Conservation (phyloP, 2,888 invertebrate species). For the Aporophyla nigra region DNA sequence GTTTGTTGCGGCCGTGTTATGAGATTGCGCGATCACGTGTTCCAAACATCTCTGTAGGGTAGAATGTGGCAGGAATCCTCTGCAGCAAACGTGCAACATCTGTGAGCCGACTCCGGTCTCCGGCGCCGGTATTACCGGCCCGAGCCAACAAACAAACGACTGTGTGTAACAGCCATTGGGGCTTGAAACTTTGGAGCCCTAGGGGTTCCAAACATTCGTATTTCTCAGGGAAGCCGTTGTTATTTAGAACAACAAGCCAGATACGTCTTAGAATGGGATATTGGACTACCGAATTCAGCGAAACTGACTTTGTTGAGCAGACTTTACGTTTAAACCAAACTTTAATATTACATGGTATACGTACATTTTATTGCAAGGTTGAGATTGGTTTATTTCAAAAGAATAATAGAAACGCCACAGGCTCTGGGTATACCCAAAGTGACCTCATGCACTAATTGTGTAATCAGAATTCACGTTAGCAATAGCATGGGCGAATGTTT, state of each 20-base stretch:
- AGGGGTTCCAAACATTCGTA: conserved; percentile 60
- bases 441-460: conserved; percentile 1
- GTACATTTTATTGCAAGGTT: conserved; percentile 13
- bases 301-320: conserved; percentile 39
- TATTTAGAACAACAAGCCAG: conserved; percentile 61
- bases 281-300: conserved; percentile 46
- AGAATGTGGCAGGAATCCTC: conserved; percentile 40
- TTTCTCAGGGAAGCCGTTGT: conserved; percentile 61
- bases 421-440: neutral
- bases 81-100: conserved; percentile 65
- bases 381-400: conserved; percentile 30
- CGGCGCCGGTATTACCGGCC: conserved; percentile 54
- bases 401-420: conserved; percentile 7
- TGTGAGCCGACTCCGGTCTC: conserved; percentile 57
- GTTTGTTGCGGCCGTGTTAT: conserved; percentile 59
- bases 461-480: neutral
- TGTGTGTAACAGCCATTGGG: conserved; percentile 62
- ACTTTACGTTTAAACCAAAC: conserved; percentile 33
- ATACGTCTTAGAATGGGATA: conserved; percentile 52
- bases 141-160: conserved; percentile 63
- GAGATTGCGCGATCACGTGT: conserved; percentile 61
- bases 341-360: conserved; percentile 27
- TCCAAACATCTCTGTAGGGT: conserved; percentile 54
- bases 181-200: conserved; percentile 67
- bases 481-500: neutral